Evolutionary conservation across 2,888 invertebrate genomes (phyloP), one percentile per base, ranked within the genome.

Genomic region (Drosophila ochracea): DNA sequence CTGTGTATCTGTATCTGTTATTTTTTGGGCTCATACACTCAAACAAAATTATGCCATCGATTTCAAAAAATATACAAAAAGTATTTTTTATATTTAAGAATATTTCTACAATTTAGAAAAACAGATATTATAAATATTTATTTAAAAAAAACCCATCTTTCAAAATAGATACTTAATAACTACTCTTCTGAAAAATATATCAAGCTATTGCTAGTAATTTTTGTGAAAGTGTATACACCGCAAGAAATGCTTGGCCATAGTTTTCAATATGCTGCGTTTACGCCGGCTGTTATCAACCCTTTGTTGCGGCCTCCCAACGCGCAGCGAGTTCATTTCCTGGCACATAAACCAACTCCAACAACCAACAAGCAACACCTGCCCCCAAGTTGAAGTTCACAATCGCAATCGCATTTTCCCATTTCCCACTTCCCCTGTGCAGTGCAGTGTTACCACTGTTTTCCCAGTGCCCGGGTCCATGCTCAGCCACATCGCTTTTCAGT

Each of bases 1-100:
- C 91, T 91, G 82, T 91, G 85, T 91, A 91, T 92, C 92, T 91
- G 90, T 87, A 88, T 84, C 84, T 84, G 84, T 73, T 70, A 10
- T 59, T 30, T 16, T 55, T 55, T 28, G 31, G 39, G 50, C 60
- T 66, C 64, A 50, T 54, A 41, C 59, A 60, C 59, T 60, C 19
- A 16, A 43, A 60, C 19, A 47, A 59, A 43, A 43, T 13, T 6
- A 7, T 39, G n/a, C 2, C 28, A 30, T 7, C 1, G 25, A 35
- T 3, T 10, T 37, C 11, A 19, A 7, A 37, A 28, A 16, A 55
- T 28, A 25, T 4, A n/a, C 6, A 53, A 11, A 52, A 52, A n/a
- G n/a, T 33, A 33, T 7, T 10, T 5, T 6, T 11, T 2, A 7
- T 3, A n/a, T n/a, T 21, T 6, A 0, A n/a, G 21, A 5, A 16